These are phyloP conservation scores for Anthopleura xanthogrammica DNA, from an alignment of 92 coral and sea anemone species.

Conservation along the genomic window DNA sequence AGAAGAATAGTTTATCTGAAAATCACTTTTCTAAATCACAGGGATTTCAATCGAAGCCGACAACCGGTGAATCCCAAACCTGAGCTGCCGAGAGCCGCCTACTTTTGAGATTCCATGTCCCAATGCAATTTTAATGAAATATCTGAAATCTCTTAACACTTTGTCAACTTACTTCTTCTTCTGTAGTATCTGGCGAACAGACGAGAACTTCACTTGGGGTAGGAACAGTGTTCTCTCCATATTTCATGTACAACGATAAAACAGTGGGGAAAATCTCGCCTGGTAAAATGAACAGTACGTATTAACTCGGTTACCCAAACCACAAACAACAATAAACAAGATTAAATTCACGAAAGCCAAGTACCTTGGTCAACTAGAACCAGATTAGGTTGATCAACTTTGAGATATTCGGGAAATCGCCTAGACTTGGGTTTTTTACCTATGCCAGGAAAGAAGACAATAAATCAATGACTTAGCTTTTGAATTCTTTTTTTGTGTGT, in stretches of 20 bases:
- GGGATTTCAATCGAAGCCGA: no score
- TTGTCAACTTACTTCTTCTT: conserved; percentile 56
- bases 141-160: not conserved
- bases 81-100: no score
- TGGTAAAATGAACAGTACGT: not conserved
- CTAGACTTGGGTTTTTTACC: conserved; percentile 34
- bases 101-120: no score
- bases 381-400: conserved; percentile 43
- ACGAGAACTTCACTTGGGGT: conserved; percentile 57
- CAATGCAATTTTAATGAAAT: no score
- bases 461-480: not conserved
- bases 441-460: not conserved
- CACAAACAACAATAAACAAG: not conserved
- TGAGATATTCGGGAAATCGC: conserved; percentile 52
- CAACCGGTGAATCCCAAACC: no score
- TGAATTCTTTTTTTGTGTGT: not conserved
- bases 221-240: conserved; percentile 38
- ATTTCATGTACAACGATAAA: conserved; percentile 52
- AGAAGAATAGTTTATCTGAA: not conserved
- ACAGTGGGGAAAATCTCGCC: conserved; percentile 49
- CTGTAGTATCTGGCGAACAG: conserved; percentile 58
- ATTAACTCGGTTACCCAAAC: not conserved
- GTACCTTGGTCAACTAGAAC: conserved; percentile 55
- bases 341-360: not conserved
- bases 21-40: not conserved